Evolutionary conservation across 2,888 invertebrate species (phyloP).

Genomic region (Rhimphoctona megacephalus): DNA sequence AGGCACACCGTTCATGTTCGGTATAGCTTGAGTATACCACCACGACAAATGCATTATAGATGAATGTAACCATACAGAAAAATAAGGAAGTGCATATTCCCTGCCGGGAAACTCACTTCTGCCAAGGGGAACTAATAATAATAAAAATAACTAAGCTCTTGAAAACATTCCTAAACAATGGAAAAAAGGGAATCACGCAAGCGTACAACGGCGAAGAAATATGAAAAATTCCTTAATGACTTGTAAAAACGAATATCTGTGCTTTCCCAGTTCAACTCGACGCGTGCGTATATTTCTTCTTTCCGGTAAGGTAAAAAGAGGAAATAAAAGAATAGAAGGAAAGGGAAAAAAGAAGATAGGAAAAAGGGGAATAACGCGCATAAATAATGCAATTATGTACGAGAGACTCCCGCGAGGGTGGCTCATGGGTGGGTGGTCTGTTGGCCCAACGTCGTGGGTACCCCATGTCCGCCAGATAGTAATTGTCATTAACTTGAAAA

Average conservation of each 20-base stretch:
- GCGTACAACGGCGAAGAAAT: neutral
- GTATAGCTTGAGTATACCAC: constrained; percentile 20
- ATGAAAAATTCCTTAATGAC: constrained; percentile 58
- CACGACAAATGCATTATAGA: constrained; percentile 44
- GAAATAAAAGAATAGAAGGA: constrained; percentile 35
- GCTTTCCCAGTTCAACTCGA: constrained; percentile 1
- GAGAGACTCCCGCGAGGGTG: constrained; percentile 46
- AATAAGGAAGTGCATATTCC: constrained; percentile 1
- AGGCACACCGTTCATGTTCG: constrained; percentile 71
- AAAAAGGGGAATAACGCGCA: constrained; percentile 67
- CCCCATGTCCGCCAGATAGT: constrained; percentile 77
- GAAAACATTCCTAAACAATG: neutral
- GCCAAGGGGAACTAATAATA: constrained; percentile 1
- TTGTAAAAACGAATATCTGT: constrained; percentile 56
- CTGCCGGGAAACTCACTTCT: constrained; percentile 14
- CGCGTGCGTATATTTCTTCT: constrained; percentile 53
- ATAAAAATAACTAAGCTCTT: neutral
- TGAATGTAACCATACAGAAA: constrained; percentile 1
- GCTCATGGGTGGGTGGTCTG: constrained; percentile 15
- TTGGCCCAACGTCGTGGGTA: constrained; percentile 48
- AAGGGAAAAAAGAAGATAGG: constrained; percentile 30
- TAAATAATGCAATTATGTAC: constrained; percentile 77
- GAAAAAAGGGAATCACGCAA: neutral
- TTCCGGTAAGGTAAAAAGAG: constrained; percentile 44
- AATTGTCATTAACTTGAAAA: constrained; percentile 80